Conservation (phyloP, 2,888 invertebrate genomes). For the Leptinotarsa haldemani region DNA sequence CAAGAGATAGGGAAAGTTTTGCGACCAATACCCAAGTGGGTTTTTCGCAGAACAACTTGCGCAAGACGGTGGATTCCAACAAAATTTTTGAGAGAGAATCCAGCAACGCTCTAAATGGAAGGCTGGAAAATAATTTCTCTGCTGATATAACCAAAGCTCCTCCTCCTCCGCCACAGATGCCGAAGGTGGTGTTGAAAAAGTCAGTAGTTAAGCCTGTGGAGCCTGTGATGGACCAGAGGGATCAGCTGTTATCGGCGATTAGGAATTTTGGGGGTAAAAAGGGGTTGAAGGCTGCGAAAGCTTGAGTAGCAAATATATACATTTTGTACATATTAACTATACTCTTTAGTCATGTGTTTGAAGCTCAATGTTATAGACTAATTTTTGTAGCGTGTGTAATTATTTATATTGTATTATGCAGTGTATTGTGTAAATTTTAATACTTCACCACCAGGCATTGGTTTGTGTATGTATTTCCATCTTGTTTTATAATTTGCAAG, state of each 20-base stretch:
- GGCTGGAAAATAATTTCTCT: neutral
- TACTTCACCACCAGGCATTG: constrained; percentile 34
- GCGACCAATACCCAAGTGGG: constrained; percentile 56
- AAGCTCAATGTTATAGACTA: constrained; percentile 31
- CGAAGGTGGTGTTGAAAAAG: constrained; percentile 54
- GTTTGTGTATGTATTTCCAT: constrained; percentile 30
- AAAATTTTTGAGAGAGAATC: constrained; percentile 38
- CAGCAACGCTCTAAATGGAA: neutral
- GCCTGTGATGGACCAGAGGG: constrained; percentile 70
- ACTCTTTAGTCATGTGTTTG: constrained; percentile 17
- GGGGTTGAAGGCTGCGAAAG: constrained; percentile 60
- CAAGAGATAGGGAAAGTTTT: constrained; percentile 47
- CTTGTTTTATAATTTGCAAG: constrained; percentile 39
- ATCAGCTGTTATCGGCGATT: constrained; percentile 78
- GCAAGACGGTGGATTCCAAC: constrained; percentile 65
- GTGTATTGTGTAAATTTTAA: constrained; percentile 20
- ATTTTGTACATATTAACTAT: constrained; percentile 22
- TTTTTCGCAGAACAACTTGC: constrained; percentile 67
- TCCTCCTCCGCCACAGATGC: constrained; percentile 62
- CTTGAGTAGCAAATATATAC: constrained; percentile 39
- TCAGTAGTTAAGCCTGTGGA: constrained; percentile 42
- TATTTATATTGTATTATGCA: constrained; percentile 19
- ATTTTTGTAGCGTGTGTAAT: constrained; percentile 21
- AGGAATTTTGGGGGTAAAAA: constrained; percentile 73
- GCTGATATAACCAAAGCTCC: constrained; percentile 36